Conservation (phyloP, 2,113 vertebrate species). For the Astur gentilis region DNA sequence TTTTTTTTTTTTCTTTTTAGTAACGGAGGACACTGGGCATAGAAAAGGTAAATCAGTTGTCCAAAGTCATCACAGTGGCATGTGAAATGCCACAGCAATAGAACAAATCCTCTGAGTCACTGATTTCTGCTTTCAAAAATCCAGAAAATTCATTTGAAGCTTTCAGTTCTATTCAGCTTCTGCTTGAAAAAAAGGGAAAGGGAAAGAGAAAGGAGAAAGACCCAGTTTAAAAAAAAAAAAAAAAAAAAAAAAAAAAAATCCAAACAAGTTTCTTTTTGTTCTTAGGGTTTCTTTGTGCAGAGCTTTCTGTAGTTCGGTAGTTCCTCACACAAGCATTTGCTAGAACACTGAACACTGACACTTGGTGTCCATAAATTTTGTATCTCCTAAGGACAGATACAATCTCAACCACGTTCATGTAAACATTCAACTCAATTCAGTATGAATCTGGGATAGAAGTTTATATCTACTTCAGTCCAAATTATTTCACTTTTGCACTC, state of each 20-base stretch:
- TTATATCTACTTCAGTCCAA: background rate
- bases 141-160: background rate
- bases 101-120: background rate
- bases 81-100: background rate
- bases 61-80: background rate
- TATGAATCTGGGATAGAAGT: background rate
- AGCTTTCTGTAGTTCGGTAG: background rate
- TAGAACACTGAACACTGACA: background rate
- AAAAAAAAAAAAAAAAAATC: background rate
- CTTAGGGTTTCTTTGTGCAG: background rate
- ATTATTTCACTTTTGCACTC: background rate
- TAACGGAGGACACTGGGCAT: background rate
- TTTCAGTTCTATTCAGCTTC: background rate
- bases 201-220: background rate
- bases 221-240: background rate
- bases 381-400: background rate
- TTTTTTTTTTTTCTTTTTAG: background rate
- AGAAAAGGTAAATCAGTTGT: background rate
- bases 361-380: background rate
- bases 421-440: background rate
- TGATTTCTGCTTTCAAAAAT: background rate
- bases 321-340: background rate
- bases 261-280: background rate
- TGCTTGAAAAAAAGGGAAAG: background rate
- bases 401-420: background rate